phyloP scores from a whole-genome alignment of 2,888 invertebrate genomes.

The Melipona beecheii region DNA sequence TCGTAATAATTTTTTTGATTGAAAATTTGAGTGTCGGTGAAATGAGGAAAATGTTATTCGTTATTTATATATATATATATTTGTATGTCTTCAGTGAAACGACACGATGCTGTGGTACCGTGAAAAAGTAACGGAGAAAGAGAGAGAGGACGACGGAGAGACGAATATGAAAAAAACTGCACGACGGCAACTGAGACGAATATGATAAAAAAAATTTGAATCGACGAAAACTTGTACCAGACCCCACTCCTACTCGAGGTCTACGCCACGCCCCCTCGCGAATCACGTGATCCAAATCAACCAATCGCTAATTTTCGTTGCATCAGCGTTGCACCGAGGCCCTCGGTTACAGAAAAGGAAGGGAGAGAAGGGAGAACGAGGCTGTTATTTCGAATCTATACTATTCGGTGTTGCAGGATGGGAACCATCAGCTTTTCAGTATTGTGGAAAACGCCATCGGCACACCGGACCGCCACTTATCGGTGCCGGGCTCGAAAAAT shows the following conservation, averaged over 20 bases:
- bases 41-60: slow-evolving; percentile 5
- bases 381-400: slow-evolving; percentile 47
- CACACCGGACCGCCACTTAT: slow-evolving; percentile 54
- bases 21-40: neutral
- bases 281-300: too few species aligned
- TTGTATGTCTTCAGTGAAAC: neutral
- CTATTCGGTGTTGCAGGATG: slow-evolving; percentile 31
- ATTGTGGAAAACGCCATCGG: slow-evolving; percentile 59
- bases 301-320: too few species aligned
- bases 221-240: too few species aligned
- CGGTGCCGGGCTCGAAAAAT: slow-evolving; percentile 40
- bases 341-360: too few species aligned
- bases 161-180: neutral
- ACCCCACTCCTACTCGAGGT: too few species aligned
- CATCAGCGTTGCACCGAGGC: too few species aligned
- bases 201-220: too few species aligned
- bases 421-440: slow-evolving; percentile 47
- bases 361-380: neutral
- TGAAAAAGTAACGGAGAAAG: neutral
- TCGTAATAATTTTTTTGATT: slow-evolving; percentile 10
- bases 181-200: too few species aligned
- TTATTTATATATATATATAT: neutral
- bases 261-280: too few species aligned
- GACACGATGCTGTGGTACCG: neutral
- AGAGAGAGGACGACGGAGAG: neutral